Conservation (phyloP, 2,888 invertebrate genomes). For the Sphecodes monilicornis region DNA sequence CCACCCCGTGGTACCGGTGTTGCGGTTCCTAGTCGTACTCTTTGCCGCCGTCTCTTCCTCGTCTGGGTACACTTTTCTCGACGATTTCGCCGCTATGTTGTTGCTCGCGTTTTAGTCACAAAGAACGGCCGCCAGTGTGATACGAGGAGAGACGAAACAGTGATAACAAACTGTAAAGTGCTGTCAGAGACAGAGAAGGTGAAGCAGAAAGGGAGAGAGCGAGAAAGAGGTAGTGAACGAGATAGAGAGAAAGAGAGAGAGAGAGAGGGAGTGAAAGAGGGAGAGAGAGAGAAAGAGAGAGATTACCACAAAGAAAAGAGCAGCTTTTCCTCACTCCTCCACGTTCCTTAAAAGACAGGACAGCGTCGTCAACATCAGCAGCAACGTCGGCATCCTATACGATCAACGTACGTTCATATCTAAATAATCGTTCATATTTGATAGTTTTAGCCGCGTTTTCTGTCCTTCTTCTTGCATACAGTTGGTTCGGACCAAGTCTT, state of each 20-base stretch:
- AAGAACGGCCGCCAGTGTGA: constrained; percentile 5
- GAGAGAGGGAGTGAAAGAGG: constrained; percentile 1
- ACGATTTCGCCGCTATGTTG: constrained; percentile 56
- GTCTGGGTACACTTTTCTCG: constrained; percentile 25
- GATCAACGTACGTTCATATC: constrained; percentile 61
- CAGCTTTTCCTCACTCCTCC: constrained; percentile 36
- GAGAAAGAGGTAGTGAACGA: constrained; percentile 7
- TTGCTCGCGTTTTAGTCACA: constrained; percentile 58
- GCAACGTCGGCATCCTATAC: constrained; percentile 58
- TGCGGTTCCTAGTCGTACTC: constrained; percentile 53
- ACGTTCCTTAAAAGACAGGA: constrained; percentile 37
- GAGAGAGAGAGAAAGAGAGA: neutral
- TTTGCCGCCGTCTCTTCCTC: constrained; percentile 1
- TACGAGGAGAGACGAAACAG: constrained; percentile 2
- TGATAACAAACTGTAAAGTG: neutral
- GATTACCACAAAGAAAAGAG: constrained; percentile 28
- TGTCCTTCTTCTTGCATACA: neutral
- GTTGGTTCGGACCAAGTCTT: neutral
- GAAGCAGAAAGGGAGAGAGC: neutral
- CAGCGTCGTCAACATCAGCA: constrained; percentile 64
- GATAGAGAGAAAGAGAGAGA: constrained; percentile 2
- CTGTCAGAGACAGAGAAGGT: constrained; percentile 8
- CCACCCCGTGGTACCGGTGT: constrained; percentile 75
- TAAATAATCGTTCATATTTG: constrained; percentile 47
- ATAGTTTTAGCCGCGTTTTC: constrained; percentile 7